A percentile compares a stretch with the other conserved stretches of the same genome.
These are phyloP conservation scores for Ivindomyrus marchei DNA, from an alignment of 2,113 vertebrate species.

Conservation along the genomic window DNA sequence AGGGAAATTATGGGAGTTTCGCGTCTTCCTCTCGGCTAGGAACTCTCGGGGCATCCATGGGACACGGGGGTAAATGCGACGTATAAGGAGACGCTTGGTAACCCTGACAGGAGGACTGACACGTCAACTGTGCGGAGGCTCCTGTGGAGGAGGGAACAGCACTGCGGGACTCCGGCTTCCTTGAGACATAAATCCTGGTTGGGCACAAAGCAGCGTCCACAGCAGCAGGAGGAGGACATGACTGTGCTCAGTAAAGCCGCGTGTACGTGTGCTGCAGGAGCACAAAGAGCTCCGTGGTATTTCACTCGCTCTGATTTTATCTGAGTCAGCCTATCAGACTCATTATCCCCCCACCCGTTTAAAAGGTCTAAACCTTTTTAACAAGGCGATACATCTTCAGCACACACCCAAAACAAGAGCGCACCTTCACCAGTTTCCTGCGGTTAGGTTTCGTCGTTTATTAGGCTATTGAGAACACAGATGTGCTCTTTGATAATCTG, in stretches of 20 bases:
- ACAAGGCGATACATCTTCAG: not conserved
- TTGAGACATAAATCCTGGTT: constrained; percentile 45
- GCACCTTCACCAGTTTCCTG: constrained; percentile 8
- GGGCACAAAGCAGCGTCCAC: constrained; percentile 26
- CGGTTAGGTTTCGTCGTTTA: constrained; percentile 37
- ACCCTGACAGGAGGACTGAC: not conserved
- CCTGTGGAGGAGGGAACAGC: not conserved
- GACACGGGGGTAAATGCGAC: not conserved
- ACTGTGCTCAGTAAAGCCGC: constrained; percentile 53
- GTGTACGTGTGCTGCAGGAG: constrained; percentile 36
- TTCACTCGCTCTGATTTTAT: constrained; percentile 6
- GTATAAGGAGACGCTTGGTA: not conserved
- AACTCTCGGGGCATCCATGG: not conserved
- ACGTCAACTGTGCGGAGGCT: not conserved
- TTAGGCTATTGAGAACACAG: constrained; percentile 27
- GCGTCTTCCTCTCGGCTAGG: not conserved
- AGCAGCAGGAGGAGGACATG: constrained; percentile 35
- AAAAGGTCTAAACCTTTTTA: constrained; percentile 6
- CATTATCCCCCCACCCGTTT: not conserved
- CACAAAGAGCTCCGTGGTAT: constrained; percentile 42
- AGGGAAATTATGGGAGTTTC: not conserved
- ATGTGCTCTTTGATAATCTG: constrained; percentile 26
- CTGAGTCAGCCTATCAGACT: constrained; percentile 7
- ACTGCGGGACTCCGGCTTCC: constrained; percentile 44
- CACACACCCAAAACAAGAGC: constrained; percentile 5